Evolutionary conservation across 1,140 invertebrate species (phyloP), one percentile per base, ranked within the genome.

Genomic region (Drosophila nasuta): DNA sequence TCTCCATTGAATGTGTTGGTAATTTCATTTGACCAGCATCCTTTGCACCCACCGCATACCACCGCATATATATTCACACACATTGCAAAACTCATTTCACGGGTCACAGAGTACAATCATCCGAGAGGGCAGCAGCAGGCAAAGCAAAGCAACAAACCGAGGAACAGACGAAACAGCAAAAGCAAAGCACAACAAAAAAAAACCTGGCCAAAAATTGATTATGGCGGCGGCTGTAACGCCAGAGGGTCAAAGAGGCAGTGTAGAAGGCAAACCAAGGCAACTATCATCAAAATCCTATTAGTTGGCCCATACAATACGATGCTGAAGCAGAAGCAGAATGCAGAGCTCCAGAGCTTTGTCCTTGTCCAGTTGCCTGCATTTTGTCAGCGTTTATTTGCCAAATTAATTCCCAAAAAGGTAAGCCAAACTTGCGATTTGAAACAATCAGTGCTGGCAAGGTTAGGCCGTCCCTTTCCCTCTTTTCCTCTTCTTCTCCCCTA

Each of bases 221-320:
- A 89, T 83, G 85, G 86, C 70, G 45, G 52, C 58, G 59, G 74
- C 75, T 70, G 68, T 57, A 87, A 25, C 60, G 68, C 66, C 69
- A 64, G 69, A 69, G 54, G 77, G 68, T 59, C 63, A 43, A 71
- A 72, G 33, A 64, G 51, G 35, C 6, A 38, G 7, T 38, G 35
- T 3, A 38, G 51, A 69, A 52, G 68, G 30, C 51, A 59, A 59
- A 56, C 63, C 77, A 73, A 74, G 72, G 76, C 79, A 81, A 89
- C 85, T 89, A 89, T 90, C 86, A 89, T 89, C 85, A 89, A 89
- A 89, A 89, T 89, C 85, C 85, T 89, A 89, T 89, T 89, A 89
- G 85, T 89, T 89, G 86, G 81, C 68, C 77, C 71, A 73, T 75
- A 70, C 67, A 64, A 45, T 43, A 43, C 20, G 20, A 25, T 25